phyloP scores from a whole-genome alignment of 2,113 vertebrate species.

The Terrapene triunguis region DNA sequence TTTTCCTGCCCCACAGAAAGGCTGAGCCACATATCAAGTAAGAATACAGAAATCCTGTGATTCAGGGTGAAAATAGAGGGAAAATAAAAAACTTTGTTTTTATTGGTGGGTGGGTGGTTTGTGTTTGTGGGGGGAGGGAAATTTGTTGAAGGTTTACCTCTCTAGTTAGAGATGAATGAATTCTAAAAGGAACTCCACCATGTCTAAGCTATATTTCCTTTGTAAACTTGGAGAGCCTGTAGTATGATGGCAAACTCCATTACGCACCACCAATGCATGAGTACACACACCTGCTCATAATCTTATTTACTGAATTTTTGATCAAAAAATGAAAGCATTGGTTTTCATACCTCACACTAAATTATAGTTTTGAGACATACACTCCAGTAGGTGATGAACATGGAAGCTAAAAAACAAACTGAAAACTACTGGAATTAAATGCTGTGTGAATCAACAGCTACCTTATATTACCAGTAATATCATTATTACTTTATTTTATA shows the following conservation, averaged over 20 bases:
- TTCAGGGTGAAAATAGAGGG: not conserved
- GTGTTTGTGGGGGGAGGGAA: not conserved
- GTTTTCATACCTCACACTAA: not conserved
- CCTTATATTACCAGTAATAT: not conserved
- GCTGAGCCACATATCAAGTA: rapidly evolving
- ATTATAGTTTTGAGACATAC: not conserved
- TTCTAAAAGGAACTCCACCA: not conserved
- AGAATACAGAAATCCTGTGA: not conserved
- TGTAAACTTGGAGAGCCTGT: not conserved
- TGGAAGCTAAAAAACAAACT: not conserved
- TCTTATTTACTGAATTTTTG: not conserved
- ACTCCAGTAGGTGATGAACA: not conserved
- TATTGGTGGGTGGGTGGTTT: not conserved
- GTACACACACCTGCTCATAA: not conserved
- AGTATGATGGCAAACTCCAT: not conserved
- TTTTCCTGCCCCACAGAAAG: not conserved
- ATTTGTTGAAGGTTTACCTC: not conserved
- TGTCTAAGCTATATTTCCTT: not conserved
- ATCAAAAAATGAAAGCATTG: not conserved
- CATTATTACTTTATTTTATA: not conserved
- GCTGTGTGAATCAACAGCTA: not conserved
- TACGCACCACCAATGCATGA: not conserved
- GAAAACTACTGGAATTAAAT: not conserved
- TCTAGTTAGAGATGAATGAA: not conserved
- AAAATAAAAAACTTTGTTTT: not conserved